phyloP scores from a whole-genome alignment of 2,888 invertebrate species.

The Yponomeuta sedellus region DNA sequence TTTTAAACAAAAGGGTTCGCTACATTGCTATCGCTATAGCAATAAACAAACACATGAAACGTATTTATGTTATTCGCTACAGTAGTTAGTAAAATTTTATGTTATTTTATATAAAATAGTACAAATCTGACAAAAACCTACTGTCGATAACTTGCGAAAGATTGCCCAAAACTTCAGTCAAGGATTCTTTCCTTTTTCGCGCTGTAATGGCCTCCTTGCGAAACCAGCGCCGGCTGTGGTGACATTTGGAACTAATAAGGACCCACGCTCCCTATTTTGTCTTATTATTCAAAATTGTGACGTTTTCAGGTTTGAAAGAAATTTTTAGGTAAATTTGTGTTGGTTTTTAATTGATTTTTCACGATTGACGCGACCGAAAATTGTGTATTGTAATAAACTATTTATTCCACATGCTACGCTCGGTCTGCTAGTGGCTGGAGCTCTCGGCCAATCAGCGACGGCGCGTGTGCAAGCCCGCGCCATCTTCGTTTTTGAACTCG shows the following conservation, averaged over 20 bases:
- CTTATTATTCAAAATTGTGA: constrained; percentile 1
- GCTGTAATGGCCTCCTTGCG: constrained; percentile 33
- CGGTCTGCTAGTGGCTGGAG: constrained; percentile 46
- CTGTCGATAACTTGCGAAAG: not conserved
- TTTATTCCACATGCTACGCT: constrained; percentile 46
- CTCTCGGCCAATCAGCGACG: constrained; percentile 53
- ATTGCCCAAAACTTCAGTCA: not conserved
- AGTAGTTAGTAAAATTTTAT: not conserved
- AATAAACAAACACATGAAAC: not conserved
- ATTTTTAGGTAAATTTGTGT: not conserved
- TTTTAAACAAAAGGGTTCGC: no score
- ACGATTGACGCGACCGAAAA: not conserved
- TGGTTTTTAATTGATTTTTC: not conserved
- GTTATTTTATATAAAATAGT: not conserved
- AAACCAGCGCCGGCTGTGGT: constrained; percentile 37
- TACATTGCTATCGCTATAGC: not conserved
- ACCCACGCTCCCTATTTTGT: constrained; percentile 20
- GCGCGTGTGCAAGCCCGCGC: constrained; percentile 78
- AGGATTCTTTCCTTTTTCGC: constrained; percentile 36
- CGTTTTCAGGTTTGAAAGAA: not conserved
- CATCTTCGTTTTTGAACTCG: constrained; percentile 91
- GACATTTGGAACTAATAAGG: constrained; percentile 39
- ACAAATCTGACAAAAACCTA: not conserved
- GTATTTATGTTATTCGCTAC: no score
- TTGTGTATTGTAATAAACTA: not conserved